Base-by-base conservation (phyloP, 2,797 vertebrate genomes). In the Enteromius unitaeniatus region DNA sequence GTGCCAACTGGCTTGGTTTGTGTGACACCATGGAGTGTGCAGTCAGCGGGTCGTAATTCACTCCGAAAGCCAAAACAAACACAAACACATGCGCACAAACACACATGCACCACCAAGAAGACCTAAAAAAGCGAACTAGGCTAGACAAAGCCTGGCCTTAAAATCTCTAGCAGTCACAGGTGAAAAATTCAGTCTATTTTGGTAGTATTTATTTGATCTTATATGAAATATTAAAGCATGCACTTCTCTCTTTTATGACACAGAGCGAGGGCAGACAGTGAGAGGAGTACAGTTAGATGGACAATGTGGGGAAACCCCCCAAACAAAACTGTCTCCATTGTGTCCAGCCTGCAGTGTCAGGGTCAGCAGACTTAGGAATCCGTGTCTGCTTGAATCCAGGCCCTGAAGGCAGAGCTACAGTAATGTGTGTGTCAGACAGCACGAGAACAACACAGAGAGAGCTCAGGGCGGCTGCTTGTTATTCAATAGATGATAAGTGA, bases 31-130 rank as follows among this genome's bases (percentile, higher is more conserved):
- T 97, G 97, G 97, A 97, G 97, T 97, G 96, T 95, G 96, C 96
- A 98, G 96, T 98, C 96, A 97, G 97, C 97, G 97, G 97, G 96
- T 98, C 97, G 97, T 99, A 98, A 99, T 99, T 97, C 97, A 96
- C 96, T 97, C 98, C 98, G 76, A 79, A 58, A 78, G 76, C n/a
- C 37, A 37, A 42, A 26, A 31, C 73, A 45, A 75, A 84, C 74
- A 83, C 65, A 81, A 42, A 58, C 55, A 81, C 53, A 60, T 40
- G n/a, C 6, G 47, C 40, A 72, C 13, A 79, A 49, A 28, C 79
- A 64, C 76, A 70, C 26, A 70, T 13, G 37, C 68, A 62, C 19
- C 28, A 51, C 45, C 13, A 68, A 28, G 62, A 47, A 45, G 40
- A 58, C 31, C n/a, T 72, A 55, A 42, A 53, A 80, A 69, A 45